Percentiles rank a stretch among this genome's conserved stretches.
These are phyloP conservation scores for Patella caerulea DNA, from an alignment of 2,888 invertebrate genomes.

Conservation along the genomic window DNA sequence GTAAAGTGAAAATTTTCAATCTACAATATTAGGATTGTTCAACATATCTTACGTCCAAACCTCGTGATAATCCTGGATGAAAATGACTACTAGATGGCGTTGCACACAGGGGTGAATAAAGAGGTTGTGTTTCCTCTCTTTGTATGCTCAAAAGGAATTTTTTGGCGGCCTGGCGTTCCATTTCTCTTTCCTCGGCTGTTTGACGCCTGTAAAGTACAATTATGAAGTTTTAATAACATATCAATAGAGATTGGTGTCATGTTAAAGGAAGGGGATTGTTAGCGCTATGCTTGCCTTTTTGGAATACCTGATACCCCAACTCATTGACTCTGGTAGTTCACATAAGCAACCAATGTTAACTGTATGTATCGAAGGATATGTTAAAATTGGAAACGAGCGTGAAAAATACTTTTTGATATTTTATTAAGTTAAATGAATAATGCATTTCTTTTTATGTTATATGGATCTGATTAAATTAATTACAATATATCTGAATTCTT, in stretches of 20 bases:
- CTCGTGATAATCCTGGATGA: constrained; percentile 4
- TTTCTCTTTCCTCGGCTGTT: constrained; percentile 97
- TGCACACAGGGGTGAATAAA: constrained; percentile 26
- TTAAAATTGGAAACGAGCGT: too few species aligned
- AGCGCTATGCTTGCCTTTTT: not conserved
- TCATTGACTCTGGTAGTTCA: too few species aligned
- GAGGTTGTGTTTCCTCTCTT: constrained; percentile 79
- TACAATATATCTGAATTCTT: too few species aligned
- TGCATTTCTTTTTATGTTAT: too few species aligned
- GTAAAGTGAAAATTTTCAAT: too few species aligned
- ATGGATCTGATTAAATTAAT: too few species aligned
- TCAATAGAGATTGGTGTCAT: not conserved
- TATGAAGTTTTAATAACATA: not conserved
- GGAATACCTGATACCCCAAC: too few species aligned
- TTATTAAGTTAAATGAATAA: too few species aligned
- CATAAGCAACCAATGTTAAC: too few species aligned
- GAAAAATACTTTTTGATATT: too few species aligned
- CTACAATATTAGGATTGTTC: not conserved
- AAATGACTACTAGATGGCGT: constrained; percentile 15
- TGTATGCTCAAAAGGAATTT: constrained; percentile 94
- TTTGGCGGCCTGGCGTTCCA: constrained; percentile 97
- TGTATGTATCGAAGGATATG: too few species aligned
- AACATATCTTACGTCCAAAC: constrained; percentile 10
- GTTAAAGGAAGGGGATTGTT: not conserved
- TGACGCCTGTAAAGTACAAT: constrained; percentile 83